These are phyloP conservation scores for Phengaris arion DNA, from an alignment of 2,888 invertebrate genomes.

Conservation along the genomic window DNA sequence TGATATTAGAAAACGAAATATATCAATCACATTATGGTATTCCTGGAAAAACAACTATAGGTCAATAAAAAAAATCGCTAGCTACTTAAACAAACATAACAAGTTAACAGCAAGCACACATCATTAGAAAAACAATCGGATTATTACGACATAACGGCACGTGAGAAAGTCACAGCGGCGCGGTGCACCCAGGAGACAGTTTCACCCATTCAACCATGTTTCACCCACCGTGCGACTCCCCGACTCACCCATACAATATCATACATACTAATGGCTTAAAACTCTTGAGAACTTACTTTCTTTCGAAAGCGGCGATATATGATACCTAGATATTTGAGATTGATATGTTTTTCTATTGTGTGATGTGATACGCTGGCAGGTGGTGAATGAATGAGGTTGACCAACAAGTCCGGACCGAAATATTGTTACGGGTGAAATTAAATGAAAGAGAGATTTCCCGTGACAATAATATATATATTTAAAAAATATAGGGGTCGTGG, in stretches of 20 bases:
- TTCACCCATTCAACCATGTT: constrained; percentile 37
- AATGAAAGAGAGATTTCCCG: too few species aligned
- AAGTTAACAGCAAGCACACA: background rate
- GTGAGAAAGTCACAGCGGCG: background rate
- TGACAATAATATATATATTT: too few species aligned
- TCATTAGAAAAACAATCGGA: constrained; percentile 1
- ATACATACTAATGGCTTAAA: constrained; percentile 31
- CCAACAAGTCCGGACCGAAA: too few species aligned
- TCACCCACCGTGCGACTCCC: constrained; percentile 53
- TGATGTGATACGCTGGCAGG: background rate
- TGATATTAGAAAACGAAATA: too few species aligned
- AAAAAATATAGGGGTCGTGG: too few species aligned
- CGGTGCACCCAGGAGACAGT: constrained; percentile 5
- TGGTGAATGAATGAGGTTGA: background rate
- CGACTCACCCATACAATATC: constrained; percentile 34
- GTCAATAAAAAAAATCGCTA: background rate
- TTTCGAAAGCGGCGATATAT: constrained; percentile 14
- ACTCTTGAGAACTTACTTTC: constrained; percentile 27
- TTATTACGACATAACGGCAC: background rate
- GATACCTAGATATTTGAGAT: constrained; percentile 26
- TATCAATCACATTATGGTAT: too few species aligned
- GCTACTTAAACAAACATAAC: background rate
- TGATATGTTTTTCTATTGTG: background rate
- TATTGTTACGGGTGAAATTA: too few species aligned
- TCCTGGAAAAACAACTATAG: background rate